phyloP scores from a whole-genome alignment of 2,113 vertebrate genomes.

The Myodes glareolus region DNA sequence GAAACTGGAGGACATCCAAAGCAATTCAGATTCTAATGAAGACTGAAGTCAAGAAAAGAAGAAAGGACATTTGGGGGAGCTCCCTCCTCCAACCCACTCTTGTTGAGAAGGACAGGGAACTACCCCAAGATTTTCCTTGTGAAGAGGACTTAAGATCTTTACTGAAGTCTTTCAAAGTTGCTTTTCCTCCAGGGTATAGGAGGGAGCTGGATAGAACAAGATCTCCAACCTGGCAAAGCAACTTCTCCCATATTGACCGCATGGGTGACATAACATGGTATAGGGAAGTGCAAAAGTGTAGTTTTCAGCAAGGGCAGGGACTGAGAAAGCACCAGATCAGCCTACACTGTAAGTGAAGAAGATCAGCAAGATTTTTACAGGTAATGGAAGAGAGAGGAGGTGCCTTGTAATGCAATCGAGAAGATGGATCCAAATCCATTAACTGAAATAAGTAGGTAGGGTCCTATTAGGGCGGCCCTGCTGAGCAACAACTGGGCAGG shows the following conservation, averaged over 20 bases:
- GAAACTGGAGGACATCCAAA: too few relatives aligned
- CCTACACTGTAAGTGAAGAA: background rate
- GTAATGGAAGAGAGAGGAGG: background rate
- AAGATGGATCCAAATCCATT: slow-evolving; percentile 95
- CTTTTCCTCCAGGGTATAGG: background rate
- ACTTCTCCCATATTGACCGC: background rate
- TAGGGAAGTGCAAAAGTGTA: background rate
- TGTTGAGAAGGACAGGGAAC: background rate
- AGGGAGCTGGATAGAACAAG: background rate
- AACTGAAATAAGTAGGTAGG: slow-evolving; percentile 95
- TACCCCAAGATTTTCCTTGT: background rate
- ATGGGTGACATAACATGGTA: background rate
- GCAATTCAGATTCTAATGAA: background rate
- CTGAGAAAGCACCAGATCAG: too few relatives aligned
- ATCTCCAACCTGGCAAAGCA: background rate
- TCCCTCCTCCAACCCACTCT: background rate
- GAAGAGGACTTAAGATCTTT: background rate
- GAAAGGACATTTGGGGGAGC: background rate
- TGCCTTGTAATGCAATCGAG: slow-evolving; percentile 86
- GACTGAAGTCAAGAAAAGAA: background rate
- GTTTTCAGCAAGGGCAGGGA: background rate
- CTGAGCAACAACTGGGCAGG: slow-evolving; percentile 73
- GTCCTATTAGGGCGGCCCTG: slow-evolving; percentile 96
- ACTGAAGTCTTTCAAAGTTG: background rate
- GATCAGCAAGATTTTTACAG: background rate